phyloP scores from a whole-genome alignment of 1,140 invertebrate genomes.

The Ostrea denselamellosa region DNA sequence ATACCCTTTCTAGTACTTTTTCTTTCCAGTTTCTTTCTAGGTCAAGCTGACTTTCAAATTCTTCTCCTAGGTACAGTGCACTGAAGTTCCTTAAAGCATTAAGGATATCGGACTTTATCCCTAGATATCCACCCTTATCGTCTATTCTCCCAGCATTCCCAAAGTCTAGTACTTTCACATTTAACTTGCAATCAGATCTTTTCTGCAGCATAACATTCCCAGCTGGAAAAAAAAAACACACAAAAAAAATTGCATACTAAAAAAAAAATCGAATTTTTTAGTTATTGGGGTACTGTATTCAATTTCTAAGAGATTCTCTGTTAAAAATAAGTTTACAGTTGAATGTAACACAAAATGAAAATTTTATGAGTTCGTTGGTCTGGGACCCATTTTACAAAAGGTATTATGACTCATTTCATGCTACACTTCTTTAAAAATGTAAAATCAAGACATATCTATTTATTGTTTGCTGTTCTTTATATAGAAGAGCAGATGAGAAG shows the following conservation, averaged over 20 bases:
- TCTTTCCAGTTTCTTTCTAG: conserved; percentile 20
- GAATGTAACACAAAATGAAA: background rate
- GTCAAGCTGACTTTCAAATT: conserved; percentile 33
- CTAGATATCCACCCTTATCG: conserved; percentile 42
- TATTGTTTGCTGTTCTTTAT: too few relatives aligned
- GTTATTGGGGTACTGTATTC: background rate
- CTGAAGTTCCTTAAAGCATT: conserved; percentile 53
- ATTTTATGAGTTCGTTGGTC: background rate
- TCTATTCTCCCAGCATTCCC: conserved; percentile 55
- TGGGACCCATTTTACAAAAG: background rate
- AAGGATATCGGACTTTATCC: conserved; percentile 45
- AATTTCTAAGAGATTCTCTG: background rate
- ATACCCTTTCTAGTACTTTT: background rate
- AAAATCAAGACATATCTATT: too few relatives aligned
- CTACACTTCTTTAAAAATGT: too few relatives aligned
- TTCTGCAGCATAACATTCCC: conserved; percentile 63
- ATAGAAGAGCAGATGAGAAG: too few relatives aligned
- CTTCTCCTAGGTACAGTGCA: conserved; percentile 39
- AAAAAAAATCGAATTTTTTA: too few relatives aligned
- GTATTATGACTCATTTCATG: too few relatives aligned
- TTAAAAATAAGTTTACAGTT: background rate
- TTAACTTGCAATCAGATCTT: conserved; percentile 44
- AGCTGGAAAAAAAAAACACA: conserved; percentile 45
- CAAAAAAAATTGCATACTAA: background rate
- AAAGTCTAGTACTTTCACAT: conserved; percentile 62